phyloP scores from a whole-genome alignment of 1,140 invertebrate genomes.

The Zaprionus lachaisei region DNA sequence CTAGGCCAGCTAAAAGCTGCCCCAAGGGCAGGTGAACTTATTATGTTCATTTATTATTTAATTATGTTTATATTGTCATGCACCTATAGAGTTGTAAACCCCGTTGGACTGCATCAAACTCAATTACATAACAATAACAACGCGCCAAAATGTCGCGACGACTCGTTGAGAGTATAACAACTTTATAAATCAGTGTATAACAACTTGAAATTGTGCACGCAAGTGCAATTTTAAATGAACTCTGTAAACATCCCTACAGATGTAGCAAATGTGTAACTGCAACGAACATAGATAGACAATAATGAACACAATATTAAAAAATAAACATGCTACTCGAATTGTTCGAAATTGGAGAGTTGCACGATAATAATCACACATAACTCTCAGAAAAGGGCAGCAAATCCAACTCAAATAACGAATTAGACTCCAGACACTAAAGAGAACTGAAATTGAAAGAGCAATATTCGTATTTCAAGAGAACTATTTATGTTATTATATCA shows the following conservation, averaged over 20 bases:
- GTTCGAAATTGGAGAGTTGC: background rate
- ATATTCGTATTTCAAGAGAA: background rate
- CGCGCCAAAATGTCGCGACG: slow-evolving; percentile 42
- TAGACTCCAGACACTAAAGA: background rate
- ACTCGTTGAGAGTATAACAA: too few species aligned
- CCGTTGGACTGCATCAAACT: slow-evolving; percentile 17
- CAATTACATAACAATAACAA: slow-evolving; percentile 62
- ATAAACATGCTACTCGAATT: background rate
- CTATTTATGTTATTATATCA: background rate
- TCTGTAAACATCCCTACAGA: slow-evolving; percentile 8
- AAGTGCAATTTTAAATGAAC: slow-evolving; percentile 37
- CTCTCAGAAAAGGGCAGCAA: background rate
- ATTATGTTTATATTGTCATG: slow-evolving; percentile 1
- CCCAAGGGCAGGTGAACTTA: background rate
- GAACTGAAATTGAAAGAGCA: background rate
- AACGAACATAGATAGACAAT: background rate
- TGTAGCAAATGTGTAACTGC: background rate
- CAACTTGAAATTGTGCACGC: slow-evolving; percentile 40
- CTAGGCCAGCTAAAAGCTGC: background rate
- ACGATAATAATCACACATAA: background rate
- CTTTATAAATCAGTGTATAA: too few species aligned
- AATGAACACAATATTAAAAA: background rate
- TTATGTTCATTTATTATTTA: slow-evolving; percentile 22
- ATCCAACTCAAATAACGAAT: background rate
- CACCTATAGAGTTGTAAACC: slow-evolving; percentile 2